These are phyloP conservation scores for Trichacis sp. DNA, from an alignment of 2,888 invertebrate species.

Conservation along the genomic window DNA sequence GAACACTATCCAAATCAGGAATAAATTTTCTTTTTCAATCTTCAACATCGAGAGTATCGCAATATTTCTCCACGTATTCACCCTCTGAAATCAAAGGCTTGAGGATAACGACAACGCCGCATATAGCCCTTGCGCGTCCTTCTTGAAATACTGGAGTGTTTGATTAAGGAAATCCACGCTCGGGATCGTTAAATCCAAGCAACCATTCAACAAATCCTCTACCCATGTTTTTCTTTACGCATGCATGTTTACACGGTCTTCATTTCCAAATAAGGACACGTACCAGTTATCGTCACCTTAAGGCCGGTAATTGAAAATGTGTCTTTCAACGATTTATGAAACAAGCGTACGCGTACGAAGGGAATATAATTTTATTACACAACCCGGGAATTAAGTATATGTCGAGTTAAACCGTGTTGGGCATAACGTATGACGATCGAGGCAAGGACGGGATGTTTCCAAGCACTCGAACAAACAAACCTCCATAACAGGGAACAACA, in stretches of 20 bases:
- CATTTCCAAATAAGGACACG: slow-evolving; percentile 11
- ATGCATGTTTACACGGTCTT: slow-evolving; percentile 26
- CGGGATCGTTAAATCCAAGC: slow-evolving; percentile 54
- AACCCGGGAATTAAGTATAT: not conserved
- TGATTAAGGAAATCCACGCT: slow-evolving; percentile 59
- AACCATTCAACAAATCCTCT: slow-evolving; percentile 9
- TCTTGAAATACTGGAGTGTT: slow-evolving; percentile 56
- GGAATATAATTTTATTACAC: not conserved
- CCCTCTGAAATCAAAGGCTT: not conserved
- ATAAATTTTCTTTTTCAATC: not conserved
- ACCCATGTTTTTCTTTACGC: slow-evolving; percentile 5
- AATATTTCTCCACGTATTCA: slow-evolving; percentile 1
- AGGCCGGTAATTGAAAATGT: slow-evolving; percentile 6
- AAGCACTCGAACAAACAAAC: not conserved
- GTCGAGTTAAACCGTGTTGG: not conserved
- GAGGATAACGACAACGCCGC: slow-evolving; percentile 21
- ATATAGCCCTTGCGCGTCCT: slow-evolving; percentile 50
- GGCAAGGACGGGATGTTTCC: not conserved
- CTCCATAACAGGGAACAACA: not conserved
- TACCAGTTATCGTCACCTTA: slow-evolving; percentile 6
- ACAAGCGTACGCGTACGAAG: not conserved
- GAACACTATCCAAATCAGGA: not conserved
- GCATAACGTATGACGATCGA: slow-evolving; percentile 1
- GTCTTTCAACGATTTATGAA: slow-evolving; percentile 4
- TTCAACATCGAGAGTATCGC: not conserved